phyloP scores from a whole-genome alignment of 2,113 vertebrate species.

The Neogale vison region DNA sequence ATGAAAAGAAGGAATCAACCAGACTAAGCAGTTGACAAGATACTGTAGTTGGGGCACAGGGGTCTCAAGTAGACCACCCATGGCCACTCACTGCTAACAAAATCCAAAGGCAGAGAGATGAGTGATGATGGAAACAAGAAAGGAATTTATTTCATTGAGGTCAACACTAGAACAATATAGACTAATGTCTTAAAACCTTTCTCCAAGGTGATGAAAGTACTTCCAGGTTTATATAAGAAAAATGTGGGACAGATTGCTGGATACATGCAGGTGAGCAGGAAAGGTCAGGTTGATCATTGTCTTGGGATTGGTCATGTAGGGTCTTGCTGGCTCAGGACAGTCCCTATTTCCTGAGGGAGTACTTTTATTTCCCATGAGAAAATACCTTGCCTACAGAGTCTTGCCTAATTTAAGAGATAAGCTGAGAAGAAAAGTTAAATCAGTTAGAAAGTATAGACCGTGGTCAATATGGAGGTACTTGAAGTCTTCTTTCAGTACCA shows the following conservation, averaged over 20 bases:
- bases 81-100: neutral
- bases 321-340: neutral
- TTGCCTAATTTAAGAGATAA: neutral
- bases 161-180: neutral
- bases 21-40: neutral
- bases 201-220: neutral
- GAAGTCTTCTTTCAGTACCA: neutral
- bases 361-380: neutral
- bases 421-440: neutral
- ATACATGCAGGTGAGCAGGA: neutral
- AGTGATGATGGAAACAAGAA: neutral
- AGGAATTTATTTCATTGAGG: neutral
- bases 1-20: neutral
- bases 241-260: neutral
- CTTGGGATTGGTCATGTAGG: neutral
- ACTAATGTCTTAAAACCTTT: neutral
- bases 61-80: neutral
- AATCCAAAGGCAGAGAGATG: neutral
- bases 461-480: neutral
- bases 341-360: neutral
- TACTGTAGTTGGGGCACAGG: neutral
- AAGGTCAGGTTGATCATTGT: neutral
- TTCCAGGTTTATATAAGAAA: neutral
- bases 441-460: neutral
- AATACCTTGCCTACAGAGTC: neutral